Evolutionary conservation across 1,140 invertebrate species (phyloP), one percentile per base, ranked within the genome.

Genomic region (Rhagoletis zephyria): DNA sequence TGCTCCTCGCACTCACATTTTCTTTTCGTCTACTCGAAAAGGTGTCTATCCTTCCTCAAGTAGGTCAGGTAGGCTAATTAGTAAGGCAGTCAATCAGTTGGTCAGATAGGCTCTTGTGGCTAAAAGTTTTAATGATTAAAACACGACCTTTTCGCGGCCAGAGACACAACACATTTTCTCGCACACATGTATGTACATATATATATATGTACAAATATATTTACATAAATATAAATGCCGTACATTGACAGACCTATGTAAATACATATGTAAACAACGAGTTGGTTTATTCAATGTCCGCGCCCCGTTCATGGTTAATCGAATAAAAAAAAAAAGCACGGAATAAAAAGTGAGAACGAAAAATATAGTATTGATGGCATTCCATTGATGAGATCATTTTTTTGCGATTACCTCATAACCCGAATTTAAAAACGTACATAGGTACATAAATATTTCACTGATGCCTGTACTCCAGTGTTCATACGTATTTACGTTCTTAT

Each of bases 331-430:
- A 16, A 48, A 74, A n/a, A 30, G 19, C 14, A 48, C n/a, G 4
- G 16, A 74, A 48, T 74, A 48, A 48, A 48, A 74, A 74, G 6
- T 74, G 45, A 48, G 10, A 81, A 19, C 9, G 14, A 81, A 16
- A 30, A 81, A 81, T 1, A 81, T 30, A 30, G 30, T 30, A 56
- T 81, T n/a, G 7, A 12, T 81, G 74, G 74, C 74, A 81, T 81
- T 81, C 74, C 74, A 81, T 81, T 59, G 74, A 81, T 81, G 74
- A 81, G 74, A 81, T 81, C 74, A 81, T 56, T 81, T 81, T 74
- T 81, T 81, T 59, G 74, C 74, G 48, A 81, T 81, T 81, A 81
- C 74, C 74, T 81, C 74, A 81, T 59, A 81, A 81, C 74, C 74
- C 74, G 74, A 81, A 81, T 81, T 56, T n/a, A 81, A 81, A 30